Conservation (phyloP, 2,113 vertebrate genomes). For the Paradisaea rubra region DNA sequence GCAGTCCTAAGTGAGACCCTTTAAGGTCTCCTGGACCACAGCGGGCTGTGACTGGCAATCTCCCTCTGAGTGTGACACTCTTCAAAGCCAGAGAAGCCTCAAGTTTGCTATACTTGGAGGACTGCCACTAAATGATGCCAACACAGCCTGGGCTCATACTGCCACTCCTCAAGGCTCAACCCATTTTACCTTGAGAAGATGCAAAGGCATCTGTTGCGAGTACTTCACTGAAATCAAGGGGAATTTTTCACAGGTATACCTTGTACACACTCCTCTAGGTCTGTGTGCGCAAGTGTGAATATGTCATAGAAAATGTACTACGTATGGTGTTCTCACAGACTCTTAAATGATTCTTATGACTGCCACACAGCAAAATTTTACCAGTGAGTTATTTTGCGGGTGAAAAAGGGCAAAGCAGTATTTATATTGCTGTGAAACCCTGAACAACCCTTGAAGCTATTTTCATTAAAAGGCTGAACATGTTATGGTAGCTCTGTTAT, state of each 20-base stretch:
- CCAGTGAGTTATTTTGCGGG: neutral
- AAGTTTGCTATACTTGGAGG: neutral
- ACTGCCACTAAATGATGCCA: neutral
- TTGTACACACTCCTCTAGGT: neutral
- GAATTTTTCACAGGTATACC: neutral
- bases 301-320: neutral
- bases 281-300: neutral
- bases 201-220: neutral
- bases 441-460: neutral
- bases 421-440: neutral
- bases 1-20: neutral
- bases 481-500: neutral
- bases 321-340: neutral
- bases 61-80: fast-evolving
- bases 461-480: neutral
- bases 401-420: neutral
- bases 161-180: neutral
- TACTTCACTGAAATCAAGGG: neutral
- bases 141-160: neutral
- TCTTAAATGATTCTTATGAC: neutral
- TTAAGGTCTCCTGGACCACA: neutral
- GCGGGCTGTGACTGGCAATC: neutral
- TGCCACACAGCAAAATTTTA: neutral
- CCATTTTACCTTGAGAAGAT: neutral
- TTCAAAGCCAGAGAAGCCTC: neutral